Evolutionary conservation across 2,113 vertebrate species (phyloP).

Genomic region (Brachyhypopomus occidentalis): DNA sequence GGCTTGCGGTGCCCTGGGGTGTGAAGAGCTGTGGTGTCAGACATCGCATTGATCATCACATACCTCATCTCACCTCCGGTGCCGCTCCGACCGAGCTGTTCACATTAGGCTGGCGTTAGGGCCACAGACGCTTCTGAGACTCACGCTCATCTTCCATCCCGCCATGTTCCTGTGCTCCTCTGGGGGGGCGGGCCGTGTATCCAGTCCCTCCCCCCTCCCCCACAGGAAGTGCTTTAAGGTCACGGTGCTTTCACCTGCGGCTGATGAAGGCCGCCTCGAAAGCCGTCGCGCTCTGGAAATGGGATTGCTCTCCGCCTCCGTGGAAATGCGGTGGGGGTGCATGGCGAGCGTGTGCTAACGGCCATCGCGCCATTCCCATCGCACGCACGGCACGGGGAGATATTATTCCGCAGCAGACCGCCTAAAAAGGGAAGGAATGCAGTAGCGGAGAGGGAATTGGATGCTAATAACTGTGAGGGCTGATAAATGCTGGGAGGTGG

Average conservation of each 20-base stretch:
- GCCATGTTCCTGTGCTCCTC: not conserved
- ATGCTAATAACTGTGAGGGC: not conserved
- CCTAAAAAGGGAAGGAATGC: not conserved
- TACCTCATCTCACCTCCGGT: too few relatives aligned
- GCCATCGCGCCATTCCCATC: not conserved
- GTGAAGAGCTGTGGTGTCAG: too few relatives aligned
- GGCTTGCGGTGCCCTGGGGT: too few relatives aligned
- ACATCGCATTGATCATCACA: too few relatives aligned
- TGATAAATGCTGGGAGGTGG: not conserved
- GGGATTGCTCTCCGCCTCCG: not conserved
- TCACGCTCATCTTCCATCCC: slow-evolving; percentile 17
- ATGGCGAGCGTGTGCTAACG: not conserved
- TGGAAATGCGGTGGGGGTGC: not conserved
- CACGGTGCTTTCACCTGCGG: not conserved
- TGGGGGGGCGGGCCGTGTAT: too few relatives aligned
- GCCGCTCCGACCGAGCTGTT: not conserved
- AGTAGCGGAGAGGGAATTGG: not conserved
- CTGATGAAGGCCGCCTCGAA: not conserved
- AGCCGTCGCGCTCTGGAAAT: not conserved
- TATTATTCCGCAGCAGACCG: not conserved
- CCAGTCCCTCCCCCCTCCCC: not conserved
- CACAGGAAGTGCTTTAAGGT: slow-evolving; percentile 7
- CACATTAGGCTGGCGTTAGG: slow-evolving; percentile 33
- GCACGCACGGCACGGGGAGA: not conserved
- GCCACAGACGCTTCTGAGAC: slow-evolving; percentile 24